These are phyloP conservation scores for Rousettus madagascariensis DNA, from an alignment of 2,797 vertebrate species.

Conservation along the genomic window DNA sequence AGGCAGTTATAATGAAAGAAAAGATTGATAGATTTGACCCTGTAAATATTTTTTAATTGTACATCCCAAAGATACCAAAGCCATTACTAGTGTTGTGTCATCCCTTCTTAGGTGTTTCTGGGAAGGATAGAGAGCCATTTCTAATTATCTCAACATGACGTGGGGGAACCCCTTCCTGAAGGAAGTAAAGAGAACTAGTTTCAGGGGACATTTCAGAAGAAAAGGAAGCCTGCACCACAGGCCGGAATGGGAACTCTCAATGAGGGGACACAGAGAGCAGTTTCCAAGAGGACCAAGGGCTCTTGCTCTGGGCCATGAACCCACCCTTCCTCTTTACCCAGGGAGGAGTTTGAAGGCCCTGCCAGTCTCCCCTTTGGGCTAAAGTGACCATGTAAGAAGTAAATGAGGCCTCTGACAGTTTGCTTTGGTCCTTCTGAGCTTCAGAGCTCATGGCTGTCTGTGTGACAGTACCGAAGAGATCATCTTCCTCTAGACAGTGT, in stretches of 20 bases:
- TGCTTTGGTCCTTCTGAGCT: background rate
- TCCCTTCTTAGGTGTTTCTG: background rate
- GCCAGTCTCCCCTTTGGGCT: no score
- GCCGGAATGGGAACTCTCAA: background rate
- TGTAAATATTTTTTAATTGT: background rate
- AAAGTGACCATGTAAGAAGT: background rate
- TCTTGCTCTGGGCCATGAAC: no score
- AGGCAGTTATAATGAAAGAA: background rate
- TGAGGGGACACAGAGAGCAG: fast-evolving
- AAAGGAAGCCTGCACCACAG: background rate
- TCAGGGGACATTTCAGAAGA: background rate
- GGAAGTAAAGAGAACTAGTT: background rate
- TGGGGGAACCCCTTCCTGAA: background rate
- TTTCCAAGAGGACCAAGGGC: background rate
- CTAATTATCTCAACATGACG: background rate
- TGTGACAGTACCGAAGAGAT: background rate
- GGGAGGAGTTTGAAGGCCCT: background rate
- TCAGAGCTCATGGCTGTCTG: background rate
- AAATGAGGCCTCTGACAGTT: background rate
- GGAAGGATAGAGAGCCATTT: background rate
- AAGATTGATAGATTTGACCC: background rate
- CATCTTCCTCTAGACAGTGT: background rate
- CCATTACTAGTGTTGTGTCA: background rate
- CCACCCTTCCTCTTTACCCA: background rate
- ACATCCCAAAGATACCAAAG: background rate